Percentiles rank a stretch among this genome's conserved stretches.
Evolutionary conservation across 2,888 invertebrate species (phyloP).

Genomic region (Pycnomerus fuliginosus): DNA sequence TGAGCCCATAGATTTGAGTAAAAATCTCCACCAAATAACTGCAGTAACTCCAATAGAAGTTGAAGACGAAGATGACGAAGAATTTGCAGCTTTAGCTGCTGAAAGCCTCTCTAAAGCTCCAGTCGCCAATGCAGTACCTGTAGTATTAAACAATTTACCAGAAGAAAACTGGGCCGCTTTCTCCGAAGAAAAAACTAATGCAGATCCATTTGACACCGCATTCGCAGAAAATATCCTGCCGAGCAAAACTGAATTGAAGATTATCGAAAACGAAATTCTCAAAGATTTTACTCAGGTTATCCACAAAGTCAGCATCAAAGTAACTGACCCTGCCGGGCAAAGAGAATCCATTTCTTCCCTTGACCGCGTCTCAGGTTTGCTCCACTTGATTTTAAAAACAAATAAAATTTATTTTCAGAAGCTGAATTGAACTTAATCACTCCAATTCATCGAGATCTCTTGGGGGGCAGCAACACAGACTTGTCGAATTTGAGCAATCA

Average conservation of each 20-base stretch:
- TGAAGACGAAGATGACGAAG: slow-evolving; percentile 69
- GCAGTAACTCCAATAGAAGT: slow-evolving; percentile 18
- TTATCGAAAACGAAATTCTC: slow-evolving; percentile 61
- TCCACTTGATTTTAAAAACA: background rate
- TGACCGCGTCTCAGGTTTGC: slow-evolving; percentile 41
- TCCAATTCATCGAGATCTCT: slow-evolving; percentile 62
- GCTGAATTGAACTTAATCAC: slow-evolving; percentile 53
- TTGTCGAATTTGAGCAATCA: slow-evolving; percentile 67
- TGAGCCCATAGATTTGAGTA: slow-evolving; percentile 70
- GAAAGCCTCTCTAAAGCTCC: slow-evolving; percentile 68
- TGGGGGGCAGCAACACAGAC: slow-evolving; percentile 77
- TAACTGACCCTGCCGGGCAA: slow-evolving; percentile 65
- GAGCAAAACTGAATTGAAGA: slow-evolving; percentile 60
- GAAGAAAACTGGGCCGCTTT: slow-evolving; percentile 65
- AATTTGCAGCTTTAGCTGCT: slow-evolving; percentile 76
- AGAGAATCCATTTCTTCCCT: slow-evolving; percentile 57
- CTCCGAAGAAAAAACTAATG: slow-evolving; percentile 58
- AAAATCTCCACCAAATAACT: slow-evolving; percentile 54
- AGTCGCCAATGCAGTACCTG: slow-evolving; percentile 35
- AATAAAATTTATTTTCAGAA: slow-evolving; percentile 46
- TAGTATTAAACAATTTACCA: slow-evolving; percentile 49
- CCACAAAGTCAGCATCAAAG: slow-evolving; percentile 58
- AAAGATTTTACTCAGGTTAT: slow-evolving; percentile 47
- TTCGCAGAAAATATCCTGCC: slow-evolving; percentile 77
- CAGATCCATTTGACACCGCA: slow-evolving; percentile 84